Evolutionary conservation across 2,797 vertebrate genomes (phyloP), one percentile per base, ranked within the genome.

Genomic region (Pygocentrus nattereri): DNA sequence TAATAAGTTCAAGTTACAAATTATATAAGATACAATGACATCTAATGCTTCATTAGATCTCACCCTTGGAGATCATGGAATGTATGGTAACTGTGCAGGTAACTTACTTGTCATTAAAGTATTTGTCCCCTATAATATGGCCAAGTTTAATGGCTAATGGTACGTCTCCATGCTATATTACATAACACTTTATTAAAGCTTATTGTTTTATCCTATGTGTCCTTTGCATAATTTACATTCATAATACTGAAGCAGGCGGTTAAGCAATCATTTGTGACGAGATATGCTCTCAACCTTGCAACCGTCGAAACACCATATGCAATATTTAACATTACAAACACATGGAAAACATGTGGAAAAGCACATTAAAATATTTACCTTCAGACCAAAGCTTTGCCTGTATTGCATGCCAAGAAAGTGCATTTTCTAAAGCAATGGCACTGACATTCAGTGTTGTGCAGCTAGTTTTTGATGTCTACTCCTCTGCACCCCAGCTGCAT

Each of bases 201-300:
- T 18, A 21, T 50, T 79, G 68, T 70, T 56, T 16, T 25, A 15
- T 68, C 21, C 8, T 38, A n/a, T 23, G 69, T 62, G 68, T 74
- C 64, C 56, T 84, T 16, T 54, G 52, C 27, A 71, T 80, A 79
- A 74, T 79, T 72, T 76, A 71, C n/a, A 21, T 44, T 52, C 41
- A 21, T 50, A 49, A 72, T 30, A 78, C 54, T 52, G 49, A 74
- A 31, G 56, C 67, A 38, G 62, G 47, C 69, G 78, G 13, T 64
- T 15, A 52, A 61, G 54, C 38, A 23, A 64, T 85, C 73, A 52
- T 27, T 75, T 68, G 34, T 62, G 50, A 68, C 59, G 80, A 78
- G 58, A 73, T 59, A 68, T 74, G 30, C 61, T 44, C 58, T 52
- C 73, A 72, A 85, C 78, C 77, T 79, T 85, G 52, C 56, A 67